Percentiles rank a stretch among this genome's conserved stretches.
Evolutionary conservation across 2,888 invertebrate species (phyloP).

Genomic region (Capitulum mitella): DNA sequence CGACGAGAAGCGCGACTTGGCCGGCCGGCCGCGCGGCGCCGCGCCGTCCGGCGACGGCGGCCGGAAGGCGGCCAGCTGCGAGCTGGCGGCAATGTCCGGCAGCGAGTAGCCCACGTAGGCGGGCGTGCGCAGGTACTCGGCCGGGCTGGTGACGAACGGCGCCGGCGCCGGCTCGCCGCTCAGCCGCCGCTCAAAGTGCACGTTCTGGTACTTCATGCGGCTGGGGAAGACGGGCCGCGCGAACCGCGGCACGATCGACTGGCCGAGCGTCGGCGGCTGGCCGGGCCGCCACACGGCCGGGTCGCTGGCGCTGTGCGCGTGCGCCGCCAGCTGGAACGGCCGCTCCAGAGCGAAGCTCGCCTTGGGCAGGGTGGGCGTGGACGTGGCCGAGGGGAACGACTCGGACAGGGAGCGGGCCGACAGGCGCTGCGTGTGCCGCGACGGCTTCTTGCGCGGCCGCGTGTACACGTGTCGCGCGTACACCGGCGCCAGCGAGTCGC

Average conservation of each 20-base stretch:
- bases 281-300: not conserved
- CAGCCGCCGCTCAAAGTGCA: slow-evolving; percentile 1
- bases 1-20: not conserved
- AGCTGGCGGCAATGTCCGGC: slow-evolving; percentile 8
- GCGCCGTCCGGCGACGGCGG: not conserved
- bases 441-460: slow-evolving; percentile 19
- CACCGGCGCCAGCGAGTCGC: slow-evolving; percentile 17
- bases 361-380: slow-evolving; percentile 13
- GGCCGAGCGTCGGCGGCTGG: not conserved
- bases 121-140: slow-evolving; percentile 12
- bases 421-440: slow-evolving; percentile 4
- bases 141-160: not conserved
- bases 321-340: slow-evolving; percentile 1
- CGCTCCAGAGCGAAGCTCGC: not conserved
- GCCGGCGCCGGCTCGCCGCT: not conserved
- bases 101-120: slow-evolving; percentile 12
- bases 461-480: slow-evolving; percentile 19
- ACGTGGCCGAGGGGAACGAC: slow-evolving; percentile 16
- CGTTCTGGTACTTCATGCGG: slow-evolving; percentile 8
- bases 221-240: slow-evolving; percentile 4
- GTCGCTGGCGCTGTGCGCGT: slow-evolving; percentile 20
- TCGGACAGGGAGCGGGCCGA: slow-evolving; percentile 9
- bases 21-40: not conserved
- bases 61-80: not conserved
- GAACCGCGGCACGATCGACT: slow-evolving; percentile 17